These are phyloP conservation scores for Ephialtes manifestator DNA, from an alignment of 2,888 invertebrate genomes.

Conservation along the genomic window DNA sequence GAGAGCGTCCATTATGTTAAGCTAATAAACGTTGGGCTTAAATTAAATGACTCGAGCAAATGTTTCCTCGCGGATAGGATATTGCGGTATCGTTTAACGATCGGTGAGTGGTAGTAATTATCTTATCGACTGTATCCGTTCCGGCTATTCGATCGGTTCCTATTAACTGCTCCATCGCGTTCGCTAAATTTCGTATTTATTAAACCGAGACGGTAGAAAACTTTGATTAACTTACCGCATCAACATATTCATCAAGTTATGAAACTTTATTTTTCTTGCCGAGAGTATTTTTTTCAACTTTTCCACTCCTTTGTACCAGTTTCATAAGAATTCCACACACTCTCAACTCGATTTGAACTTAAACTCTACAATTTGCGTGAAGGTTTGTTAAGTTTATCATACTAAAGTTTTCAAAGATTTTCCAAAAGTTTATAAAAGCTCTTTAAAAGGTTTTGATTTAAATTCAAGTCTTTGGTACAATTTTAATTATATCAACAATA, in stretches of 20 bases:
- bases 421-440: background rate
- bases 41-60: constrained; percentile 65
- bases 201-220: constrained; percentile 5
- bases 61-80: constrained; percentile 63
- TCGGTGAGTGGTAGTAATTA: constrained; percentile 51
- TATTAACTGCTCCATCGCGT: constrained; percentile 1
- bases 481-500: background rate
- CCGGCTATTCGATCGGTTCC: constrained; percentile 40
- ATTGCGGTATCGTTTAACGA: constrained; percentile 62
- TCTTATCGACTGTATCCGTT: constrained; percentile 59
- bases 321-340: background rate
- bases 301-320: background rate
- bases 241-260: constrained; percentile 8
- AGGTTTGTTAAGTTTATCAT: background rate
- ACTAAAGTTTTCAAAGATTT: background rate
- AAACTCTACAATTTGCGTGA: background rate
- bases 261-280: background rate
- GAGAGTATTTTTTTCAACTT: background rate
- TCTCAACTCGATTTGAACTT: background rate
- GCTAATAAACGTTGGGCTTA: constrained; percentile 63
- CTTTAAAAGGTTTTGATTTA: background rate
- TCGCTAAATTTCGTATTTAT: constrained; percentile 11
- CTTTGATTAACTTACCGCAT: constrained; percentile 9
- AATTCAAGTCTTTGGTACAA: background rate
- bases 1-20: constrained; percentile 56